Evolutionary conservation across 2,888 invertebrate species (phyloP), one percentile per base, ranked within the genome.

Genomic region (Spilarctia lutea): DNA sequence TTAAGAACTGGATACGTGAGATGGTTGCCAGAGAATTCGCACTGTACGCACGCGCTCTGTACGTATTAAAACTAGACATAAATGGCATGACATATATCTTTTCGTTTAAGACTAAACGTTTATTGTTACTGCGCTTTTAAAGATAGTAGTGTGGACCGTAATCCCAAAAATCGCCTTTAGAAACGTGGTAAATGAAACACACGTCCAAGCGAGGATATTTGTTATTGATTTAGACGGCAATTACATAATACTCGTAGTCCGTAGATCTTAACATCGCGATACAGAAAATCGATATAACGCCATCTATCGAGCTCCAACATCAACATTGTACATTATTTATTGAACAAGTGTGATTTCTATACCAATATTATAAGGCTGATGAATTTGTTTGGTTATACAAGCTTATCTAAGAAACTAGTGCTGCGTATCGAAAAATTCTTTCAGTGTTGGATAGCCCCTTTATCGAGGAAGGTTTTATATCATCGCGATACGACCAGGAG

Each of bases 1-100:
- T 68, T 73, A 67, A 33, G 68, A 20, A 39, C 33, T 33, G 39
- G 65, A 72, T 30, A 65, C 65, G 63, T 68, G 65, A 73, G 71
- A 75, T 70, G 18, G 18, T 16, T 18, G 30, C 27, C 30, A 63
- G 30, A 27, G 1, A 30, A 16, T 60, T 60, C 4, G 27, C n/a
- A 11, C 60, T 27, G 13, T 3, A 27, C 8, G 30, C 30, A 18
- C 16, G 16, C 13, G 30, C 27, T 63, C 30, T 30, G 13, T n/a
- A n/a, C n/a, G 0, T 30, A 63, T 60, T 60, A 56, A 60, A 60
- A 63, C 27, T 63, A 63, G 13, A 30, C 18, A 27, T 60, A 60
- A 27, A 13, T 11, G 13, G 27, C 13, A n/a, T n/a, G n/a, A n/a
- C n/a, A n/a, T n/a, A n/a, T 3, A n/a, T n/a, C 60, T 60, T 63